Percentiles rank a stretch among this genome's conserved stretches.
Evolutionary conservation across 2,797 vertebrate species (phyloP).

Genomic region (Crenuchus spilurus): DNA sequence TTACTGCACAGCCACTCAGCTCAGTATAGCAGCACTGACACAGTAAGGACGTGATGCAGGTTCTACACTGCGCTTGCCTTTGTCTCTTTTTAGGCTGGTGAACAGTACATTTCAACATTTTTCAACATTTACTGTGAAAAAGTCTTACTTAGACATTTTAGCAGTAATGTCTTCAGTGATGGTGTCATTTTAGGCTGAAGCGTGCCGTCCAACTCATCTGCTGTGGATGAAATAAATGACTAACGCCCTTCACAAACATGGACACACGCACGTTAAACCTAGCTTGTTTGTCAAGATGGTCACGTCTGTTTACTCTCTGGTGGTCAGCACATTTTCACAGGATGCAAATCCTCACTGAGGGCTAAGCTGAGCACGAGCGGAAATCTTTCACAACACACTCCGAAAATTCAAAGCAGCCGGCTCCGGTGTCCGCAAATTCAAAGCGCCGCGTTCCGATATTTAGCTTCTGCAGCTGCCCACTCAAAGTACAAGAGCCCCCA

Average conservation of each 20-base stretch:
- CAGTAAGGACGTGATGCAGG: neutral
- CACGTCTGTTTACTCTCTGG: conserved; percentile 56
- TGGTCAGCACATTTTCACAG: conserved; percentile 61
- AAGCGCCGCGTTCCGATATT: conserved; percentile 29
- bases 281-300: conserved; percentile 55
- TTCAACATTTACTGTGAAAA: no score
- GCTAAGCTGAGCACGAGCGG: conserved; percentile 35
- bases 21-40: neutral
- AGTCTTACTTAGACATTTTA: no score
- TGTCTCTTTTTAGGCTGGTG: no score
- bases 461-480: conserved; percentile 22
- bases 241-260: conserved; percentile 27
- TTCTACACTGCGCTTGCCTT: no score
- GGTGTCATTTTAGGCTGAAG: conserved; percentile 4
- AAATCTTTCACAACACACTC: conserved; percentile 50
- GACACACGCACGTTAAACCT: conserved; percentile 21
- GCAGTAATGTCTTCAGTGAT: no score
- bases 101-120: no score
- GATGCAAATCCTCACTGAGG: conserved; percentile 55
- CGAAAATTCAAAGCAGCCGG: conserved; percentile 44
- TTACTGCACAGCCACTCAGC: neutral
- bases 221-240: conserved; percentile 36
- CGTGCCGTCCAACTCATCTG: conserved; percentile 18
- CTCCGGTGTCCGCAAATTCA: conserved; percentile 19
- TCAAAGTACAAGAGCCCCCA: neutral